Conservation (phyloP, 2,888 invertebrate species). For the Hydrotaea cyrtoneurina region DNA sequence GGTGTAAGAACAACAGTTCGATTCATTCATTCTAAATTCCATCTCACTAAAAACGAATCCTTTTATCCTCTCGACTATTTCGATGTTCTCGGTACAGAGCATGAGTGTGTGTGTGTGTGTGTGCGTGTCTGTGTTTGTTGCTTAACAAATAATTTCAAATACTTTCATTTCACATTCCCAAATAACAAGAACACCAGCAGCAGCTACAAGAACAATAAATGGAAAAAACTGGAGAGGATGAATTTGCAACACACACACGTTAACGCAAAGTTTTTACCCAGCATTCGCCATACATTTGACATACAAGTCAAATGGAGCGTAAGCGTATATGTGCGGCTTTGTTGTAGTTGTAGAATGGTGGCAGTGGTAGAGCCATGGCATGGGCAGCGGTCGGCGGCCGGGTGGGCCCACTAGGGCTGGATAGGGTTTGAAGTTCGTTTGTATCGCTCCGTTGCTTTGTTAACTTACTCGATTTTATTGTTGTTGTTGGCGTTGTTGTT, state of each 20-base stretch:
- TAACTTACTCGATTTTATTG: slow-evolving; percentile 16
- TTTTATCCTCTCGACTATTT: neutral
- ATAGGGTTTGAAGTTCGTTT: neutral
- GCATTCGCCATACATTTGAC: slow-evolving; percentile 53
- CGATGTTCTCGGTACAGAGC: neutral
- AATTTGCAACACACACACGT: neutral
- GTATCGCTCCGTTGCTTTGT: neutral
- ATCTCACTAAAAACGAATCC: slow-evolving; percentile 12
- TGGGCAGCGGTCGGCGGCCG: slow-evolving; percentile 41
- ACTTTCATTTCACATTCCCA: slow-evolving; percentile 27
- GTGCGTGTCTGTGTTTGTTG: neutral
- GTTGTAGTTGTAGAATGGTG: too few relatives aligned
- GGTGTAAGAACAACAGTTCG: neutral
- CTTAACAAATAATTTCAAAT: slow-evolving; percentile 59
- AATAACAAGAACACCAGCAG: slow-evolving; percentile 22
- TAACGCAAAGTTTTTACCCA: too few relatives aligned
- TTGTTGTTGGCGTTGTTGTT: slow-evolving; percentile 26
- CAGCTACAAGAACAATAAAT: neutral
- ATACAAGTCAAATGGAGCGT: slow-evolving; percentile 66
- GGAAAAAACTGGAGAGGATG: slow-evolving; percentile 25
- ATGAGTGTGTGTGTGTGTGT: too few relatives aligned
- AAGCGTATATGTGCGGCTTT: slow-evolving; percentile 58
- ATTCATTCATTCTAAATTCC: slow-evolving; percentile 20
- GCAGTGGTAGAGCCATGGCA: slow-evolving; percentile 14
- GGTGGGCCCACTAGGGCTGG: neutral